Evolutionary conservation across 2,888 invertebrate species (phyloP).

Genomic region (Liposcelis brunnea): DNA sequence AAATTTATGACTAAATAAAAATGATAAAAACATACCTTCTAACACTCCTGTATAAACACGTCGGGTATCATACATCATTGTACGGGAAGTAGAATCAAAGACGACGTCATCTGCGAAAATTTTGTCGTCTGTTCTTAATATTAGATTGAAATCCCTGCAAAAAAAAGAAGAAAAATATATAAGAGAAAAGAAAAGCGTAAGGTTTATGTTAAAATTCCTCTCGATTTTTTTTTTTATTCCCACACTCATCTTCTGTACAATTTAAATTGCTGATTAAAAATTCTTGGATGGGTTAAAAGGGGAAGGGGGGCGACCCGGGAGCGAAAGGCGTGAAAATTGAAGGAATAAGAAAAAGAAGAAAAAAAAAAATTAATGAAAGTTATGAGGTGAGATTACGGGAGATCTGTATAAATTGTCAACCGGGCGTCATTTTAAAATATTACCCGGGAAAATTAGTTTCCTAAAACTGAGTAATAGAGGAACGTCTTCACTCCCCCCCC

Average conservation of each 20-base stretch:
- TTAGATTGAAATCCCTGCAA: conserved; percentile 59
- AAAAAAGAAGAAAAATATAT: conserved; percentile 17
- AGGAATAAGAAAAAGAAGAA: no score
- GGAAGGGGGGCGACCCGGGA: conserved; percentile 3
- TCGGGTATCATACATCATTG: conserved; percentile 51
- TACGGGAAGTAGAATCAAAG: conserved; percentile 50
- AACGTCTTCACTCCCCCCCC: no score
- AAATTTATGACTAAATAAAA: conserved; percentile 1
- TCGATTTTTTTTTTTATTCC: background rate
- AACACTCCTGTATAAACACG: conserved; percentile 60
- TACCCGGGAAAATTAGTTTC: no score
- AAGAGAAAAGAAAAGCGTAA: no score
- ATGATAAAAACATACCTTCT: conserved; percentile 40
- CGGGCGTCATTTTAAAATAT: no score
- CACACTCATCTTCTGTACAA: conserved; percentile 7
- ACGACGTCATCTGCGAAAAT: conserved; percentile 60
- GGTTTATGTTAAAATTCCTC: background rate
- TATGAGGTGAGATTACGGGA: no score
- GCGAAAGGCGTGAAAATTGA: background rate
- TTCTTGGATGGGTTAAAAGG: background rate
- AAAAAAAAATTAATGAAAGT: no score
- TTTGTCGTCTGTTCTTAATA: conserved; percentile 50
- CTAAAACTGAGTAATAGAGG: no score
- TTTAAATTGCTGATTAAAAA: background rate
- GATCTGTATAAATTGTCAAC: no score